Conservation (phyloP, 2,113 vertebrate species). For the Chaetura pelagica region DNA sequence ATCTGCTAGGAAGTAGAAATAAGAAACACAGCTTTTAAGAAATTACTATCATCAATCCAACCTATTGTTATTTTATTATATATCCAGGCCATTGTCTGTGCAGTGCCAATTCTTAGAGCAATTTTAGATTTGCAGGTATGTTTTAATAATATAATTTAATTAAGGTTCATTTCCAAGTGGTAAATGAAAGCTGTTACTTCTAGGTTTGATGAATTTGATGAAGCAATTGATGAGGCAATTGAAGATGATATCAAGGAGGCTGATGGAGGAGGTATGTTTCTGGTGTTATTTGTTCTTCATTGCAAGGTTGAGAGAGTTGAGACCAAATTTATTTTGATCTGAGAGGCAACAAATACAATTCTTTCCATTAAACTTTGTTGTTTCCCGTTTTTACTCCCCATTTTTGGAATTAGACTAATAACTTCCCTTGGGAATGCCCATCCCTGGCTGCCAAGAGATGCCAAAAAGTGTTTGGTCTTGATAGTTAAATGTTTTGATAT, state of each 20-base stretch:
- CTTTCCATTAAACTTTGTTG: not conserved
- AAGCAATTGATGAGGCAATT: conserved; percentile 98
- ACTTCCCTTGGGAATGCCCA: not conserved
- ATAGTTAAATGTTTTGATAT: not conserved
- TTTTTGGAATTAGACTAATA: not conserved
- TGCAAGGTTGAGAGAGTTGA: not conserved
- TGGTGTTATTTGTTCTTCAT: not conserved
- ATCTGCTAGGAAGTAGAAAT: not conserved
- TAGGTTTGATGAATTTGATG: conserved; percentile 99
- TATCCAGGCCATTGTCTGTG: not conserved
- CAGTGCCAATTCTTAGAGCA: not conserved
- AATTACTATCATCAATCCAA: rapidly evolving
- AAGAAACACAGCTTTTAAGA: not conserved
- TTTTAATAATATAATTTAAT: not conserved
- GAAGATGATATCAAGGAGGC: conserved; percentile 93
- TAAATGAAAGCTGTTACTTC: conserved; percentile 50
- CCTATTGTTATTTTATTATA: not conserved
- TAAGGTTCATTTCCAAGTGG: not conserved
- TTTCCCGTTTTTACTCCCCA: not conserved
- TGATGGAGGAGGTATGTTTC: conserved; percentile 84
- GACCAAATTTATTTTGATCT: not conserved
- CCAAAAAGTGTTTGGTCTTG: not conserved
- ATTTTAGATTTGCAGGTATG: not conserved
- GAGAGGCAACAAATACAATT: not conserved
- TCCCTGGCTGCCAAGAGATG: not conserved